Conservation (phyloP, 2,113 vertebrate species). For the Syrrhaptes paradoxus region DNA sequence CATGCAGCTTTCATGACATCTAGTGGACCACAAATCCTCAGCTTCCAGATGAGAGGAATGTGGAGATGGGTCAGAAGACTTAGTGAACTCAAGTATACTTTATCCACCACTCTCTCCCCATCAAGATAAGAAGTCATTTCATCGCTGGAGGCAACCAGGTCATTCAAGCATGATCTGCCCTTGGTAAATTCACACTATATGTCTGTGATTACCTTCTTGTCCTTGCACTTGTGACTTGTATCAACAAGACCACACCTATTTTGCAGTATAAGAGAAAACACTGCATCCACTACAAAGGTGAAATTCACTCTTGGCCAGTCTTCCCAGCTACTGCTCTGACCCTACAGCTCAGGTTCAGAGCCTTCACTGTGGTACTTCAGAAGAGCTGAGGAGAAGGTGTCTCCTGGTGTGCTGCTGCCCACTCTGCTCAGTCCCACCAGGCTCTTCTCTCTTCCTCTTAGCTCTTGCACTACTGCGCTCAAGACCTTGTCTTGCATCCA, state of each 20-base stretch:
- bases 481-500: not conserved
- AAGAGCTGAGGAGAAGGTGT: not conserved
- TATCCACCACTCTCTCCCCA: accelerated
- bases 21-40: not conserved
- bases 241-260: not conserved
- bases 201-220: not conserved
- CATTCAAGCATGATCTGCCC: not conserved
- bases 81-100: not conserved
- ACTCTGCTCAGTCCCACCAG: not conserved
- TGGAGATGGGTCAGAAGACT: not conserved
- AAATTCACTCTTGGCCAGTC: not conserved
- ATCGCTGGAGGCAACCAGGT: not conserved
- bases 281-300: not conserved
- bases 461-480: not conserved
- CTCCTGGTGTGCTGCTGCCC: not conserved
- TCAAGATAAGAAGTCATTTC: not conserved
- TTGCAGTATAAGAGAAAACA: not conserved
- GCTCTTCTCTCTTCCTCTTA: not conserved
- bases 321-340: not conserved
- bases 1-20: not conserved
- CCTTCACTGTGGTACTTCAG: not conserved
- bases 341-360: not conserved
- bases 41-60: not conserved
- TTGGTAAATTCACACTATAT: not conserved
- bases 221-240: not conserved